Percentiles rank a stretch among this genome's conserved stretches.
Evolutionary conservation across 2,113 vertebrate species (phyloP).

Genomic region (Pundamilia nyererei): DNA sequence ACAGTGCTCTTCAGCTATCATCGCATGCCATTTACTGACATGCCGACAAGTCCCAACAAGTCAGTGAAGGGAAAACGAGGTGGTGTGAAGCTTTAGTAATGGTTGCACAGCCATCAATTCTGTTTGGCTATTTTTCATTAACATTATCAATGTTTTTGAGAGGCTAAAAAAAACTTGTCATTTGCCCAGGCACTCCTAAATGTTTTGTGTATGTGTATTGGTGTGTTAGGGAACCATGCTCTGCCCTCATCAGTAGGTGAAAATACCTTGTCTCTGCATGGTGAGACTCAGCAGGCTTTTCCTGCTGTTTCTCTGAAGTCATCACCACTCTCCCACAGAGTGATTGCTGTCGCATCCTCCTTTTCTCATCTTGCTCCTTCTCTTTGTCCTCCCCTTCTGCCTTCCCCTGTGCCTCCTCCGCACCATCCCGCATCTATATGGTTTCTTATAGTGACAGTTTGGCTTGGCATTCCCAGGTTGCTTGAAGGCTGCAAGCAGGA

Average conservation of each 20-base stretch:
- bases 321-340: neutral
- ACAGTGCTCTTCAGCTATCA: neutral
- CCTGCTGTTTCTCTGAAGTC: slow-evolving; percentile 53
- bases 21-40: neutral
- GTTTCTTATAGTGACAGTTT: neutral
- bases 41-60: neutral
- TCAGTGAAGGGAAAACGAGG: neutral
- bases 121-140: neutral
- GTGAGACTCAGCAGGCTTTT: neutral
- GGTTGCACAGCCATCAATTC: neutral
- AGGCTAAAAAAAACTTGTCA: neutral
- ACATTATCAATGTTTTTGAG: neutral
- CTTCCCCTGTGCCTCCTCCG: neutral
- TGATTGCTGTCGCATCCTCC: slow-evolving; percentile 7
- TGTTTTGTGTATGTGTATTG: neutral
- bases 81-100: neutral
- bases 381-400: neutral
- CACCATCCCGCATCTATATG: neutral
- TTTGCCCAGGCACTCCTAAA: neutral
- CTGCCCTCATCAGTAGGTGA: neutral
- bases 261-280: neutral
- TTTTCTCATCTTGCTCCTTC: neutral
- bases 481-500: slow-evolving; percentile 11
- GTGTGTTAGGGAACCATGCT: neutral
- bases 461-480: neutral